Evolutionary conservation across 2,797 vertebrate genomes (phyloP).

Genomic region (Graptemys geographica): DNA sequence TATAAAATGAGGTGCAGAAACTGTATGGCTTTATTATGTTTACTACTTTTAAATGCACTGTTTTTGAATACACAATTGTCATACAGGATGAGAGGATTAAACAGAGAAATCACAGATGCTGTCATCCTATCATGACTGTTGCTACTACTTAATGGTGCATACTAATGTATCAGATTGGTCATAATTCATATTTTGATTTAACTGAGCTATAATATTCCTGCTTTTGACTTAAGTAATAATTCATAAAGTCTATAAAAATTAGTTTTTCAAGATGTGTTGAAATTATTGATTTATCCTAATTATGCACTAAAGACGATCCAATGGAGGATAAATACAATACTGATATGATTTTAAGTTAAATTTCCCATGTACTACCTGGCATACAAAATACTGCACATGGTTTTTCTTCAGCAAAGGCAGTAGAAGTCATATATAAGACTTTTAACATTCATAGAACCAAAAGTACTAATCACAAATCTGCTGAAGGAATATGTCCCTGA

Average conservation of each 20-base stretch:
- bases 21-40: conserved; percentile 23
- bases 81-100: conserved; percentile 51
- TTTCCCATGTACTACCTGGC: neutral
- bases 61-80: conserved; percentile 25
- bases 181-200: conserved; percentile 39
- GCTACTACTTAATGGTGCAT: conserved; percentile 30
- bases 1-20: conserved; percentile 45
- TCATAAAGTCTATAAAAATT: conserved; percentile 24
- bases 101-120: conserved; percentile 17
- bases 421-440: neutral
- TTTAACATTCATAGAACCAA: neutral
- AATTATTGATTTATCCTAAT: conserved; percentile 40
- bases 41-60: conserved; percentile 11
- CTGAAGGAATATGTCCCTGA: neutral
- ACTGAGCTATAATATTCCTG: neutral
- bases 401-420: neutral
- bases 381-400: neutral
- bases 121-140: neutral
- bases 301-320: conserved; percentile 2
- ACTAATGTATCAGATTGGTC: conserved; percentile 30
- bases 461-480: neutral
- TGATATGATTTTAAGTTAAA: conserved; percentile 6
- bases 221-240: conserved; percentile 49
- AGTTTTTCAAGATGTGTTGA: neutral
- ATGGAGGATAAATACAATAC: conserved; percentile 2